Evolutionary conservation across 1,140 invertebrate species (phyloP).

Genomic region (Tetramorium alpestre): DNA sequence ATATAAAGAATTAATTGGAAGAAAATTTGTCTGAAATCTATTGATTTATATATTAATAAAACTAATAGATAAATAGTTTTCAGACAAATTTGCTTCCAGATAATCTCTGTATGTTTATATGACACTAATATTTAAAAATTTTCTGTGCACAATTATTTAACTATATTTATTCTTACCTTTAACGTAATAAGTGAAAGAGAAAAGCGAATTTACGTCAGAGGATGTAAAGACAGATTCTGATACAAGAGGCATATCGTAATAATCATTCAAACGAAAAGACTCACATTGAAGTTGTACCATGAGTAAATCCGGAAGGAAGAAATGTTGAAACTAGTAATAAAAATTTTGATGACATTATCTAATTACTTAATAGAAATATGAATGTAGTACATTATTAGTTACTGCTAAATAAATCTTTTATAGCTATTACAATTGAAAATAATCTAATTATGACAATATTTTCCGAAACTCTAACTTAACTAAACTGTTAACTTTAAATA

Average conservation of each 20-base stretch:
- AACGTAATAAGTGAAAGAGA: slow-evolving; percentile 94
- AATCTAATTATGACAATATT: too few species aligned
- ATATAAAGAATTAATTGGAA: too few species aligned
- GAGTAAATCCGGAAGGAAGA: not conserved
- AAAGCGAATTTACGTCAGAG: slow-evolving; percentile 93
- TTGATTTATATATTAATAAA: too few species aligned
- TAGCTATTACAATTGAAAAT: too few species aligned
- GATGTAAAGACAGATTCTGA: slow-evolving; percentile 90
- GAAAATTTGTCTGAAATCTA: too few species aligned
- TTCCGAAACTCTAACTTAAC: too few species aligned
- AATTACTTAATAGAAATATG: not conserved
- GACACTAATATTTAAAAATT: not conserved
- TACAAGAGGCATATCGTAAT: slow-evolving; percentile 91
- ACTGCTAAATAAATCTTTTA: too few species aligned
- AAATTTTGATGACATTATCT: not conserved
- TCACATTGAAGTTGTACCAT: slow-evolving; percentile 89
- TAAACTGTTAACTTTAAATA: too few species aligned
- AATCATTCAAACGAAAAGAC: slow-evolving; percentile 91
- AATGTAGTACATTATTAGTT: too few species aligned
- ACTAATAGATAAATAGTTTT: too few species aligned
- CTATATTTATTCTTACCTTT: slow-evolving; percentile 86
- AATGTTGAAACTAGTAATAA: not conserved
- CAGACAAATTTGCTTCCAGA: too few species aligned
- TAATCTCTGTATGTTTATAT: not conserved
- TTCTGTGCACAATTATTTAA: not conserved